Evolutionary conservation across 2,113 vertebrate genomes (phyloP).

Genomic region (Callopanchax toddi): DNA sequence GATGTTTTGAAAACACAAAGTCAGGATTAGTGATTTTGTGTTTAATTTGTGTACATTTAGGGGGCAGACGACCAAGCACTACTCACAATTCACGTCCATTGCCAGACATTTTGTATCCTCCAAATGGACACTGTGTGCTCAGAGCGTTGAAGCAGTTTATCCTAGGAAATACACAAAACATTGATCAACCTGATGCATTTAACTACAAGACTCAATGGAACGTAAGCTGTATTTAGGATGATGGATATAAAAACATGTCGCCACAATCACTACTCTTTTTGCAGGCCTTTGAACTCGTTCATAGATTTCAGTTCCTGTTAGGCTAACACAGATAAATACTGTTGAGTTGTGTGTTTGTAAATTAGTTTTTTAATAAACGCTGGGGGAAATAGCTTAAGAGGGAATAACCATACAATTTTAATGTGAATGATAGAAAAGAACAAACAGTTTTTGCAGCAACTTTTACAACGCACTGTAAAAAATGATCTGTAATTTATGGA

Average conservation of each 20-base stretch:
- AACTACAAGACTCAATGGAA: conserved; percentile 11
- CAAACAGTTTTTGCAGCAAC: too few species aligned
- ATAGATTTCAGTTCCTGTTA: conserved; percentile 32
- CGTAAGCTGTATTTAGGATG: conserved; percentile 26
- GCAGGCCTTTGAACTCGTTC: conserved; percentile 21
- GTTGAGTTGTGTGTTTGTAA: conserved; percentile 4
- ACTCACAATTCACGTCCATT: conserved; percentile 99
- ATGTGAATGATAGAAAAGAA: too few species aligned
- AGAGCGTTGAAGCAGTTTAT: conserved; percentile 99
- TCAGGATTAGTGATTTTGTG: conserved; percentile 39
- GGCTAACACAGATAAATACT: conserved; percentile 38
- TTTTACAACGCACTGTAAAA: too few species aligned
- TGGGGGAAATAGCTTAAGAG: too few species aligned
- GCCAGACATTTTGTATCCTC: conserved; percentile 99
- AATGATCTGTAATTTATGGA: too few species aligned
- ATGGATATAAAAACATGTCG: conserved; percentile 23
- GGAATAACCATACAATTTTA: too few species aligned
- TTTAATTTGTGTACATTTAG: conserved; percentile 46
- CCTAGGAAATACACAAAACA: conserved; percentile 82
- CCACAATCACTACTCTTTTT: conserved; percentile 26
- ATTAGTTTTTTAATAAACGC: too few species aligned
- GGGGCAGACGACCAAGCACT: conserved; percentile 41
- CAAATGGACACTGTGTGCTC: conserved; percentile 98
- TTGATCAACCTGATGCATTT: conserved; percentile 50
- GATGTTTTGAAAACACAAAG: not conserved